Evolutionary conservation across 2,888 invertebrate species (phyloP).

Genomic region (Phengaris arion): DNA sequence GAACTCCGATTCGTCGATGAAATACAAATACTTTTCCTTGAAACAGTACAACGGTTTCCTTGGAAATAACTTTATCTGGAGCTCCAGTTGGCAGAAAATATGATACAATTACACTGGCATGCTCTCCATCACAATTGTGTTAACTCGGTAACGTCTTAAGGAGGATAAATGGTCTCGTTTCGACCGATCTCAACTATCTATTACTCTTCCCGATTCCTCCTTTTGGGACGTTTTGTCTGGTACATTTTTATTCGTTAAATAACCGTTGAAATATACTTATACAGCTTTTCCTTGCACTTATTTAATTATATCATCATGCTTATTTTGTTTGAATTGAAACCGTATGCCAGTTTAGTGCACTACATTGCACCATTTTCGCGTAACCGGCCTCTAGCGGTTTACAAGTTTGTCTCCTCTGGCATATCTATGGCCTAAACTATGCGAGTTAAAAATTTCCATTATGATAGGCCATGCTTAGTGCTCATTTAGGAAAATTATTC

Average conservation of each 20-base stretch:
- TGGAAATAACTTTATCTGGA: conserved; percentile 31
- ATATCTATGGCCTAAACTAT: too few species aligned
- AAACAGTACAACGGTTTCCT: conserved; percentile 17
- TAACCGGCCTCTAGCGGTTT: too few species aligned
- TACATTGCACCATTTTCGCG: too few species aligned
- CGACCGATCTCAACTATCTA: conserved; percentile 28
- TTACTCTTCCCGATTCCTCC: conserved; percentile 25
- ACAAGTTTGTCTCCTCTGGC: too few species aligned
- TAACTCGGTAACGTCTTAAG: conserved; percentile 29
- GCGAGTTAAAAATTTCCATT: too few species aligned
- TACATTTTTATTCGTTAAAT: conserved; percentile 18
- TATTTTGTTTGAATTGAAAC: background rate
- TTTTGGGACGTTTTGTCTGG: conserved; percentile 24
- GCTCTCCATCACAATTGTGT: conserved; percentile 30
- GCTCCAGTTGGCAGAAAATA: conserved; percentile 32
- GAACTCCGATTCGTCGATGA: conserved; percentile 20
- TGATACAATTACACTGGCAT: conserved; percentile 32
- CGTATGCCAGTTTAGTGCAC: too few species aligned
- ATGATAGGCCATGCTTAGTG: too few species aligned
- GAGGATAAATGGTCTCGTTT: conserved; percentile 26
- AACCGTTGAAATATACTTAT: conserved; percentile 6
- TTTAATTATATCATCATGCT: background rate
- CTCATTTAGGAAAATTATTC: too few species aligned
- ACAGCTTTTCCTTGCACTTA: background rate
- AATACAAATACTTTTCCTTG: conserved; percentile 19